Conservation (phyloP, 2,888 invertebrate species). For the Tineola bisselliella region DNA sequence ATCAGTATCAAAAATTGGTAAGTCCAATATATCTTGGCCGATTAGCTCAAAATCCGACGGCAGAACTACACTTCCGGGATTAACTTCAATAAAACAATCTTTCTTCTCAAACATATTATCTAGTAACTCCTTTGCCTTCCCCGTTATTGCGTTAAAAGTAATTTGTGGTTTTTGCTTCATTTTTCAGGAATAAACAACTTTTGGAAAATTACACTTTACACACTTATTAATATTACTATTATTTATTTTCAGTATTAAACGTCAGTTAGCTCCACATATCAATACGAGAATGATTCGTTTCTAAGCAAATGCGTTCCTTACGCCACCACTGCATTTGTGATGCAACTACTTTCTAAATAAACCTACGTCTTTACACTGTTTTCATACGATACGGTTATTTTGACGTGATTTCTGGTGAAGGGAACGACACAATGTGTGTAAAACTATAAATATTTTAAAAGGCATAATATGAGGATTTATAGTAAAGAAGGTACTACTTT, state of each 20-base stretch:
- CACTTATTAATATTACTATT: neutral
- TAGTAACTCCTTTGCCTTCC: constrained; percentile 64
- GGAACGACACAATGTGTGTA: too few relatives aligned
- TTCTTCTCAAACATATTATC: constrained; percentile 75
- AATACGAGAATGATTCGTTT: neutral
- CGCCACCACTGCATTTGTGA: neutral
- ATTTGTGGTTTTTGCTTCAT: constrained; percentile 50
- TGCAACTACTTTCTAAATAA: neutral
- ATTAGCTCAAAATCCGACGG: constrained; percentile 75
- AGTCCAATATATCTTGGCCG: constrained; percentile 74
- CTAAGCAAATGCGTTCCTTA: neutral
- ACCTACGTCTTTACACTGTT: too few relatives aligned
- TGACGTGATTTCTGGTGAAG: too few relatives aligned
- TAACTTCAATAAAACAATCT: constrained; percentile 76
- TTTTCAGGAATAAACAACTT: constrained; percentile 19
- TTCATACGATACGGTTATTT: too few relatives aligned
- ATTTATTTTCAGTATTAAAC: neutral
- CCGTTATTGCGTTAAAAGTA: constrained; percentile 68
- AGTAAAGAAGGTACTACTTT: too few relatives aligned
- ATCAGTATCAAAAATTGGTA: constrained; percentile 78
- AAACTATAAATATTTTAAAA: too few relatives aligned
- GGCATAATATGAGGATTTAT: too few relatives aligned
- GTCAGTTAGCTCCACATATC: neutral
- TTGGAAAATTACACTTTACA: neutral
- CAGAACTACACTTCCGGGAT: constrained; percentile 75